A percentile compares a stretch with the other conserved stretches of the same genome.
Conservation (phyloP, 2,888 invertebrate species). For the Drepana falcataria region DNA sequence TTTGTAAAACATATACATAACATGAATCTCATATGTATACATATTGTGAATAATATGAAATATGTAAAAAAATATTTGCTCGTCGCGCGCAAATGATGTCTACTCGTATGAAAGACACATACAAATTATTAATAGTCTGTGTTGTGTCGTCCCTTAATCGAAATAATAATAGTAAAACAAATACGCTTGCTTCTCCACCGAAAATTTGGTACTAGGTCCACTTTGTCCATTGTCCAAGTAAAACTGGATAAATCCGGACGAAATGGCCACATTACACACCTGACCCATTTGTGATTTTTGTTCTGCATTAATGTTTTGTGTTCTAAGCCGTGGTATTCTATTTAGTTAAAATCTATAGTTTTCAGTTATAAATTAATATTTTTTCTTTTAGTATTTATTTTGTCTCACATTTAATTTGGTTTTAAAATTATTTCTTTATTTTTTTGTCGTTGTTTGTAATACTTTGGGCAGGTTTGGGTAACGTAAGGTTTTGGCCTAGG, state of each 20-base stretch:
- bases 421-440: slow-evolving; percentile 42
- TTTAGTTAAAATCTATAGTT: slow-evolving; percentile 59
- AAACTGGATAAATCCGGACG: slow-evolving; percentile 2
- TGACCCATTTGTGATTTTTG: slow-evolving; percentile 35
- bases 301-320: slow-evolving; percentile 46
- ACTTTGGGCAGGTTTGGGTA: slow-evolving; percentile 78
- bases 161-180: slow-evolving; percentile 27
- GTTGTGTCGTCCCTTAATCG: slow-evolving; percentile 67
- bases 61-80: background rate
- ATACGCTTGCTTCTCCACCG: slow-evolving; percentile 51
- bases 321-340: slow-evolving; percentile 46
- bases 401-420: slow-evolving; percentile 55
- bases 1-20: no score
- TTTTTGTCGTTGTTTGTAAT: slow-evolving; percentile 59
- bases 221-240: background rate
- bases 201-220: slow-evolving; percentile 34
- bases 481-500: slow-evolving; percentile 79
- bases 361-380: slow-evolving; percentile 66
- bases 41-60: background rate
- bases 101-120: slow-evolving; percentile 13
- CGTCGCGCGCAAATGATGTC: slow-evolving; percentile 26
- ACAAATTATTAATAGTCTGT: slow-evolving; percentile 37
- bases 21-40: background rate
- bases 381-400: slow-evolving; percentile 56
- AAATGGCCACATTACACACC: slow-evolving; percentile 32